Percentiles rank a stretch among this genome's conserved stretches.
Evolutionary conservation across 2,797 vertebrate genomes (phyloP).

Genomic region (Huso huso): DNA sequence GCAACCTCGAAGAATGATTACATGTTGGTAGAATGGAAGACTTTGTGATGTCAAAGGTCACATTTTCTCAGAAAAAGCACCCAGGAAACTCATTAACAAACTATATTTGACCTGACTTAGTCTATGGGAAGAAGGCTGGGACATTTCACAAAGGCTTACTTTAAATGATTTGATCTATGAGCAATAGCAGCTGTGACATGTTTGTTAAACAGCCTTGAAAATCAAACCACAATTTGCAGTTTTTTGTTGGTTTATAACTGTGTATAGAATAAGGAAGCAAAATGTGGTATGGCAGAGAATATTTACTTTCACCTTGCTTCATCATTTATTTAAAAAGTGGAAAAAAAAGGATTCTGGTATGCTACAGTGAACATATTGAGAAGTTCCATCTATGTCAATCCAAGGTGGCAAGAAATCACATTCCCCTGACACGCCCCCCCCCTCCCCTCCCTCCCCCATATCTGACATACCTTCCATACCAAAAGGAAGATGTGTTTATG

Average conservation of each 20-base stretch:
- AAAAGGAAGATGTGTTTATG: not conserved
- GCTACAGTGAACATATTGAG: too few species aligned
- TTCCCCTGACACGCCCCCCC: too few species aligned
- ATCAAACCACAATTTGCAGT: not conserved
- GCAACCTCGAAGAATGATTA: constrained; percentile 36
- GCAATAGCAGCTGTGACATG: not conserved
- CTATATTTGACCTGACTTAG: constrained; percentile 22
- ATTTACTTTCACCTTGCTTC: too few species aligned
- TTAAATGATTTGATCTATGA: not conserved
- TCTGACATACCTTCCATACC: not conserved
- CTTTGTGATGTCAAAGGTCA: constrained; percentile 28
- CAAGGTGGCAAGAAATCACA: too few species aligned
- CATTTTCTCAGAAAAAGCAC: constrained; percentile 42
- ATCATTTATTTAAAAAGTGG: too few species aligned
- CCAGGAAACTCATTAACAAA: constrained; percentile 40
- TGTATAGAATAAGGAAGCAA: too few species aligned
- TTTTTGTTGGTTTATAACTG: not conserved
- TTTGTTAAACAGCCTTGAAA: not conserved
- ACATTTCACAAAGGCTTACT: constrained; percentile 8
- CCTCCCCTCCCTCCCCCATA: too few species aligned
- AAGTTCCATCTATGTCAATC: too few species aligned
- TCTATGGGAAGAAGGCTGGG: constrained; percentile 19
- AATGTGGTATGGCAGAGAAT: too few species aligned
- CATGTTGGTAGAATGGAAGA: constrained; percentile 22
- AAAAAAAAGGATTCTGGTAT: too few species aligned